These are phyloP conservation scores for Glaucomys volans DNA, from an alignment of 2,113 vertebrate genomes.

Conservation along the genomic window DNA sequence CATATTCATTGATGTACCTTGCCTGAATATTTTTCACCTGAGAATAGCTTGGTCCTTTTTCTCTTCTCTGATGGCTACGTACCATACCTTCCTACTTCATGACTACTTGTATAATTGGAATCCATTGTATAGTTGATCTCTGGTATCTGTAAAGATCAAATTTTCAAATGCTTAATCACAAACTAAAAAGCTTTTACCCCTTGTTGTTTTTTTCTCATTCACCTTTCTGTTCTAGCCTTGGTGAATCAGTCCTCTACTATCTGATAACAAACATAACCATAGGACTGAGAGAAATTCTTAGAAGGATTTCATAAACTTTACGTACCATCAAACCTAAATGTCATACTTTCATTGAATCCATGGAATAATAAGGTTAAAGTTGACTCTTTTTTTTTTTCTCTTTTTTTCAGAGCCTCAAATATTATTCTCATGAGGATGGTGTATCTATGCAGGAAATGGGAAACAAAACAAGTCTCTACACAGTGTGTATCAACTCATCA, in stretches of 20 bases:
- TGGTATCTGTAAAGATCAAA: neutral
- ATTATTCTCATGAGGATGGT: too few relatives aligned
- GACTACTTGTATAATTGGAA: neutral
- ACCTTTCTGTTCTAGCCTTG: neutral
- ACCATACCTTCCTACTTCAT: neutral
- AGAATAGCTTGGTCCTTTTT: neutral
- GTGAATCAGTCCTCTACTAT: neutral
- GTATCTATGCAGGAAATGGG: neutral
- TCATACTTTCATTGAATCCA: neutral
- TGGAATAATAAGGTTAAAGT: neutral
- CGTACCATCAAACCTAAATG: neutral
- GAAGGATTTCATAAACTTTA: neutral
- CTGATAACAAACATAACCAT: neutral
- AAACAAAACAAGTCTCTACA: neutral
- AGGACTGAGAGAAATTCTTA: neutral
- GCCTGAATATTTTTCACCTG: neutral
- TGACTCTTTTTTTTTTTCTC: too few relatives aligned
- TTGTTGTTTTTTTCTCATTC: neutral
- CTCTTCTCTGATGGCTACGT: neutral
- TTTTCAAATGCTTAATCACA: neutral
- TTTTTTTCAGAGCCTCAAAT: neutral
- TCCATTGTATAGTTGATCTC: neutral
- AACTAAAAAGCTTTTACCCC: neutral
- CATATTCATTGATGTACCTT: neutral
- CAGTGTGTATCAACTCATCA: neutral